Percentiles rank a stretch among this genome's conserved stretches.
phyloP scores from a whole-genome alignment of 2,113 vertebrate genomes.

The Atractosteus spatula region DNA sequence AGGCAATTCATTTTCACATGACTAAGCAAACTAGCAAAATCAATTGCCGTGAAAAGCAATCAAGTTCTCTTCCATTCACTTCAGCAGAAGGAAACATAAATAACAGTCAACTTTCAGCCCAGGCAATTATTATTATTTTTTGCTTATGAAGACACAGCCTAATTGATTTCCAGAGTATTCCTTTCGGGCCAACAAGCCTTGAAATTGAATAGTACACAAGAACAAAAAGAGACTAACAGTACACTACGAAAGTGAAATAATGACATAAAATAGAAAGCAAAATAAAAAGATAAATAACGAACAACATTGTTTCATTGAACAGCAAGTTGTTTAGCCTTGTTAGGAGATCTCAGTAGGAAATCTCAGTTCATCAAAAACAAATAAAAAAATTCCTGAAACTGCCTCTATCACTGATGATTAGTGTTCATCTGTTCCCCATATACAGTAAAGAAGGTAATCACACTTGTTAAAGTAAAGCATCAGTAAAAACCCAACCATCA shows the following conservation, averaged over 20 bases:
- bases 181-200: not conserved
- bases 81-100: not conserved
- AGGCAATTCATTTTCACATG: not conserved
- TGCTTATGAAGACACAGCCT: not conserved
- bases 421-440: no score
- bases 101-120: not conserved
- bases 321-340: no score
- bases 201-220: not conserved
- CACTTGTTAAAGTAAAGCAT: no score
- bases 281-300: no score
- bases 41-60: conserved; percentile 5
- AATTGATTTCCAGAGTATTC: not conserved
- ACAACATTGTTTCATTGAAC: no score
- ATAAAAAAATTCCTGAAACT: no score
- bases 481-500: no score
- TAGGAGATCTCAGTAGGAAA: no score
- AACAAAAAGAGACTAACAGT: not conserved
- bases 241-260: not conserved
- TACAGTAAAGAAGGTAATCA: no score
- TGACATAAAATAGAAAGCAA: no score
- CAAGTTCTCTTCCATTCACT: not conserved
- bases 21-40: not conserved
- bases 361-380: no score
- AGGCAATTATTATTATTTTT: not conserved
- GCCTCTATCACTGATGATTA: no score